These are phyloP conservation scores for Homarus americanus DNA, from an alignment of 1,140 invertebrate genomes.

Conservation along the genomic window DNA sequence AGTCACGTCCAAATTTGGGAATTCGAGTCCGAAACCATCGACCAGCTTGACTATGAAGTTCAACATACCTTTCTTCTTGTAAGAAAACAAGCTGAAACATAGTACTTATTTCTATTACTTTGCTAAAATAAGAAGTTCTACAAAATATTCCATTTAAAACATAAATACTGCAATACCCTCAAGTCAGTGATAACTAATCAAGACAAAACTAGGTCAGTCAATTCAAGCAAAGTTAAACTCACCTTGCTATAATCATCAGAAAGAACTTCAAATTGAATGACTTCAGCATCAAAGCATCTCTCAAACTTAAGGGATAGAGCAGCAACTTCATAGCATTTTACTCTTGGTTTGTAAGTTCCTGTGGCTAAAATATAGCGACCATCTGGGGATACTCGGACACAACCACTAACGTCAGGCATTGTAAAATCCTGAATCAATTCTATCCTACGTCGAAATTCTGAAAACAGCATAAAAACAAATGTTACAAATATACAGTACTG, in stretches of 20 bases:
- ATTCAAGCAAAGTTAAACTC: conserved; percentile 74
- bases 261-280: conserved; percentile 90
- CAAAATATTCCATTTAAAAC: not conserved
- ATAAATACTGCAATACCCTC: no score
- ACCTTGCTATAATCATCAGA: conserved; percentile 95
- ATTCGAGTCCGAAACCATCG: conserved; percentile 94
- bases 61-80: conserved; percentile 88
- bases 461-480: conserved; percentile 6
- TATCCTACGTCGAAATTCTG: conserved; percentile 89
- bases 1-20: conserved; percentile 96
- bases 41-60: conserved; percentile 96
- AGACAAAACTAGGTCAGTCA: no score
- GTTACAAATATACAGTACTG: conserved; percentile 35
- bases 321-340: conserved; percentile 97
- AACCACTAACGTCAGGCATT: conserved; percentile 96
- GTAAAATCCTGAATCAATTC: conserved; percentile 99
- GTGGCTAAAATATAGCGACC: conserved; percentile 94
- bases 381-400: conserved; percentile 92
- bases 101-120: conserved; percentile 76
- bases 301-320: conserved; percentile 99
- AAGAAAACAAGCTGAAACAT: conserved; percentile 79
- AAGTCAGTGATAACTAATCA: no score
- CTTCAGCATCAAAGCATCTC: conserved; percentile 97
- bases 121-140: conserved; percentile 44
- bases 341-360: conserved; percentile 97